Evolutionary conservation across 1,140 invertebrate species (phyloP).

Genomic region (Drosophila sulfurigaster): DNA sequence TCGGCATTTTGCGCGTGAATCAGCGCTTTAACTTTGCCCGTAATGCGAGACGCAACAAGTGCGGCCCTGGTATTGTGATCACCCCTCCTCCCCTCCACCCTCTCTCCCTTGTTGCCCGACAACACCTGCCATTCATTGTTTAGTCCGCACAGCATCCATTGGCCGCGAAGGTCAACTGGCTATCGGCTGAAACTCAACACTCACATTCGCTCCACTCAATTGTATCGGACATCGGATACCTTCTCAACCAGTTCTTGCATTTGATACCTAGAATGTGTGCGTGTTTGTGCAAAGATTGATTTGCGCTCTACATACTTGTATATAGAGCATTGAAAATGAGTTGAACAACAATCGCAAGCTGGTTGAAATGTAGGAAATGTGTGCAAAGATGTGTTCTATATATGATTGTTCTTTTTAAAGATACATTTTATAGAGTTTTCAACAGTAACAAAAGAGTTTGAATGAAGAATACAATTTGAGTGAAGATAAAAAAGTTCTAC

Average conservation of each 20-base stretch:
- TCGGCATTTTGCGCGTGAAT: conserved; percentile 51
- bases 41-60: conserved; percentile 48
- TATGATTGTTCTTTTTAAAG: neutral
- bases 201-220: conserved; percentile 30
- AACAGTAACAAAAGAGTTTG: too few species aligned
- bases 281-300: neutral
- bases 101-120: neutral
- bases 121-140: conserved; percentile 23
- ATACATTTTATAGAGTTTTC: too few species aligned
- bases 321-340: neutral
- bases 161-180: conserved; percentile 51
- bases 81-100: conserved; percentile 1
- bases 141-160: conserved; percentile 35
- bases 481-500: too few species aligned
- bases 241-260: conserved; percentile 6
- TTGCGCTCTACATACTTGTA: neutral
- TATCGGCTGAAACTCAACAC: conserved; percentile 39
- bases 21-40: conserved; percentile 48
- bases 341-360: neutral
- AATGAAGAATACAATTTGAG: too few species aligned
- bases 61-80: conserved; percentile 30
- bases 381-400: too few species aligned
- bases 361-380: neutral
- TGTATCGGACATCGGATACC: conserved; percentile 14
- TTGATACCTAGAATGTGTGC: conserved; percentile 5